Percentiles rank a stretch among this genome's conserved stretches.
Conservation (phyloP, 2,888 invertebrate genomes). For the Lycaena phlaeas region DNA sequence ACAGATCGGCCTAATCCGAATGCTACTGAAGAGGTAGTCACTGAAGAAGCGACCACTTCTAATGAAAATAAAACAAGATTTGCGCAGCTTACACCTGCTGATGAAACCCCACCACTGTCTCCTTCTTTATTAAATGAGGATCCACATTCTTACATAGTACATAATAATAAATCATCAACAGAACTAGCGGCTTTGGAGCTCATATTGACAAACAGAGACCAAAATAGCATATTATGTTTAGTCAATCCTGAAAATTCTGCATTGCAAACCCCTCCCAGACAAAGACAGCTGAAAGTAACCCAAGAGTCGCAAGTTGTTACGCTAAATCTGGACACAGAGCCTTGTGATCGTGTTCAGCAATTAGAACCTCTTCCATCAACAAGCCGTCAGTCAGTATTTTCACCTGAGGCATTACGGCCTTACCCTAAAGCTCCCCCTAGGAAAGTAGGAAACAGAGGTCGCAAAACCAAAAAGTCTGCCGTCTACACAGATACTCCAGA, state of each 20-base stretch:
- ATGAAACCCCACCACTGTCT: constrained; percentile 6
- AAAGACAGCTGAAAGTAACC: neutral
- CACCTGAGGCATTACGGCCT: constrained; percentile 20
- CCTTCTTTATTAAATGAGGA: constrained; percentile 3
- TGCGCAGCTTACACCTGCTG: constrained; percentile 1
- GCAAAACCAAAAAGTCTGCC: constrained; percentile 17
- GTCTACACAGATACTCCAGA: constrained; percentile 24
- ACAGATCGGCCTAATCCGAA: constrained; percentile 22
- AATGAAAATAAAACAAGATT: neutral
- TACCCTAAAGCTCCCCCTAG: constrained; percentile 19
- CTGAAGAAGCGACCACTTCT: neutral
- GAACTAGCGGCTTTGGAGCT: neutral
- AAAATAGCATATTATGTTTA: no score
- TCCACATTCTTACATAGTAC: neutral
- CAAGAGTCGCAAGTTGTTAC: neutral
- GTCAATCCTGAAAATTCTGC: no score
- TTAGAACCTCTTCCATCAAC: neutral
- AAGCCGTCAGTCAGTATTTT: constrained; percentile 13
- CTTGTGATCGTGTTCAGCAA: constrained; percentile 2
- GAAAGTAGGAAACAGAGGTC: constrained; percentile 15
- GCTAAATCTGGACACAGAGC: neutral
- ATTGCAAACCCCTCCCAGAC: neutral
- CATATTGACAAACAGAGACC: neutral
- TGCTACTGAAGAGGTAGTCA: no score
- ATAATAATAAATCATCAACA: neutral